Percentiles rank a stretch among this genome's conserved stretches.
Conservation (phyloP, 2,113 vertebrate species). For the Mystacornis crossleyi region DNA sequence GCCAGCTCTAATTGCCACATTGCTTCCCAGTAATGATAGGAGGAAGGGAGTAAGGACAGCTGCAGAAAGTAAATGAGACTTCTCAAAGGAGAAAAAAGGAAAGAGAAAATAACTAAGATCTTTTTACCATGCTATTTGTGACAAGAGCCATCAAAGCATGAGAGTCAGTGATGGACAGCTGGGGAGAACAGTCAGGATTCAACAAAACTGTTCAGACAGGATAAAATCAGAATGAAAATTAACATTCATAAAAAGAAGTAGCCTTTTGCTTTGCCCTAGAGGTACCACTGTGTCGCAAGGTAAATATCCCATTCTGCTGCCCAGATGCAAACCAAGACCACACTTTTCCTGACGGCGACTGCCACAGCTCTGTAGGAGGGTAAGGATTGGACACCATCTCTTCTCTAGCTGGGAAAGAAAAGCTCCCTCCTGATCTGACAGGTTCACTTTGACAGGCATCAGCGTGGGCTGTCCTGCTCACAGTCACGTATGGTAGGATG, state of each 20-base stretch:
- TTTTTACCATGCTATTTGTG: not conserved
- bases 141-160: not conserved
- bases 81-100: not conserved
- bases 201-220: not conserved
- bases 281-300: not conserved
- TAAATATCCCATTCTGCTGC: not conserved
- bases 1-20: constrained; percentile 44
- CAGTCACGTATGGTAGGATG: accelerated
- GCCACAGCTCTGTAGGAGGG: not conserved
- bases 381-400: not conserved
- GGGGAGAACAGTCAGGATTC: not conserved
- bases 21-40: constrained; percentile 25
- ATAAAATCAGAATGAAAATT: not conserved
- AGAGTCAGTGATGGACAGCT: not conserved
- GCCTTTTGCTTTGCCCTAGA: not conserved
- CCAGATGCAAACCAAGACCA: not conserved
- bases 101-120: not conserved
- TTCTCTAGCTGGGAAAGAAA: not conserved
- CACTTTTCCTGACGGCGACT: not conserved
- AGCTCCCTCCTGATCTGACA: not conserved
- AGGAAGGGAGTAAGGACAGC: constrained; percentile 1
- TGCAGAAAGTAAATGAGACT: constrained; percentile 15
- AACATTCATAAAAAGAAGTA: not conserved
- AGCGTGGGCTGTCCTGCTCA: not conserved
- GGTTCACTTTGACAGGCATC: not conserved